A percentile compares a stretch with the other conserved stretches of the same genome.
Evolutionary conservation across 2,113 vertebrate species (phyloP).

Genomic region (Proterorhinus semilunaris): DNA sequence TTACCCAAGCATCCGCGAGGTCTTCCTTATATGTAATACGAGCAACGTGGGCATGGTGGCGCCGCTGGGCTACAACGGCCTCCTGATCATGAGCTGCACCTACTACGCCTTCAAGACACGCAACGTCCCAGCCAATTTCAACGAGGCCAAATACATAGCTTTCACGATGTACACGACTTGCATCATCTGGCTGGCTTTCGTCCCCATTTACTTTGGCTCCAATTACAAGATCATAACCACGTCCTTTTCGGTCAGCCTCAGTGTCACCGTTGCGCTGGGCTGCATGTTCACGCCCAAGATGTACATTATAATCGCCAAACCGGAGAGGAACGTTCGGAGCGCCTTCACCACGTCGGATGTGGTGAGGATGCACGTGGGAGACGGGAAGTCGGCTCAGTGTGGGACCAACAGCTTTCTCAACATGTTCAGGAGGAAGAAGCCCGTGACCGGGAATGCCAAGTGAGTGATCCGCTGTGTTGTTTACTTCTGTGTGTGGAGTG

Average conservation of each 20-base stretch:
- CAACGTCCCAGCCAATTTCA: slow-evolving; percentile 98
- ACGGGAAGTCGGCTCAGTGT: slow-evolving; percentile 87
- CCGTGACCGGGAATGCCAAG: slow-evolving; percentile 86
- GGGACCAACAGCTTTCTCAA: slow-evolving; percentile 92
- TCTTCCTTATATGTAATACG: slow-evolving; percentile 97
- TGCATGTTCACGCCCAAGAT: slow-evolving; percentile 99
- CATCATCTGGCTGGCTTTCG: slow-evolving; percentile 99
- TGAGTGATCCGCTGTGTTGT: slow-evolving; percentile 75
- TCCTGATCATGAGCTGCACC: slow-evolving; percentile 98
- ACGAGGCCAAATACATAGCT: slow-evolving; percentile 98
- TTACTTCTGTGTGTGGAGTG: not conserved
- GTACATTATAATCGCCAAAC: slow-evolving; percentile 99
- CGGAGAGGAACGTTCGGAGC: slow-evolving; percentile 96
- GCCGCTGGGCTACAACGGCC: slow-evolving; percentile 96
- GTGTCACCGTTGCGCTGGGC: slow-evolving; percentile 94
- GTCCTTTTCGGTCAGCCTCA: slow-evolving; percentile 97
- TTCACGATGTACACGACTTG: slow-evolving; percentile 99
- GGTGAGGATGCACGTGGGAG: slow-evolving; percentile 97
- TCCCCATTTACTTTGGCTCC: slow-evolving; percentile 98
- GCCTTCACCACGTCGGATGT: slow-evolving; percentile 99
- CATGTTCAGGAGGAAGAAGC: slow-evolving; percentile 97
- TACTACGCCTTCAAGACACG: slow-evolving; percentile 99
- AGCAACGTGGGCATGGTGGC: slow-evolving; percentile 95
- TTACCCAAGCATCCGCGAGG: slow-evolving; percentile 95
- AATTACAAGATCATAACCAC: slow-evolving; percentile 99